Evolutionary conservation across 2,113 vertebrate species (phyloP), one percentile per base, ranked within the genome.

Genomic region (Nansenia antarctica): DNA sequence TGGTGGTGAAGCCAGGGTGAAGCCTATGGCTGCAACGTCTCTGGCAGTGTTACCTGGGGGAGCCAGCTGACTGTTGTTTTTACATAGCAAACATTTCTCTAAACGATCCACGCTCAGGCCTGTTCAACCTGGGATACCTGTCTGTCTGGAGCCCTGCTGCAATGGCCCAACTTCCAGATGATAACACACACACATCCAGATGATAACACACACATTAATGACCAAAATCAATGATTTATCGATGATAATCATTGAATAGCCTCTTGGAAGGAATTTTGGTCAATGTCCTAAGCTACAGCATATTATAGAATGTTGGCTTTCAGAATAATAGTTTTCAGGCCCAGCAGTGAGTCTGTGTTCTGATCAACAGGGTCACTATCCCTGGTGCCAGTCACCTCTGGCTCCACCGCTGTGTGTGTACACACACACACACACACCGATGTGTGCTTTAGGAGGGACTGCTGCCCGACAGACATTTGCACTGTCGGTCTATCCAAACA

Each of bases 361-460:
- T 53, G 47, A 61, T 82, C 49, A 53, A 65, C 62, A 79, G 55
- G 77, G 69, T 83, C 78, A 81, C 42, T 78, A 55, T 71, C 55
- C 67, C 37, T 3, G 11, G 15, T 68, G 54, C 61, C 42, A 49
- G 35, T 57, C 49, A 47, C 32, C 57, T 68, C 63, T 70, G 47
- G 35, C 63, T 71, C 9, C 53, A 42, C 53, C 27, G 22, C 26
- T n/a, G 42, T 47, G 14, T 58, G 55, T 29, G 55, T 64, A 47
- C 62, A 39, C 27, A 49, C 42, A 7, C 12, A 29, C 30, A n/a
- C n/a, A n/a, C n/a, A n/a, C n/a, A n/a, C n/a, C 49, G 78, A 47
- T 18, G 55, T 65, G 78, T 78, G 77, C 76, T 83, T 83, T 57
- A 63, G 55, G 63, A 55, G 70, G 47, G 20, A 63, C 70, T 52